Evolutionary conservation across 2,797 vertebrate genomes (phyloP).

Genomic region (Monodelphis domestica): DNA sequence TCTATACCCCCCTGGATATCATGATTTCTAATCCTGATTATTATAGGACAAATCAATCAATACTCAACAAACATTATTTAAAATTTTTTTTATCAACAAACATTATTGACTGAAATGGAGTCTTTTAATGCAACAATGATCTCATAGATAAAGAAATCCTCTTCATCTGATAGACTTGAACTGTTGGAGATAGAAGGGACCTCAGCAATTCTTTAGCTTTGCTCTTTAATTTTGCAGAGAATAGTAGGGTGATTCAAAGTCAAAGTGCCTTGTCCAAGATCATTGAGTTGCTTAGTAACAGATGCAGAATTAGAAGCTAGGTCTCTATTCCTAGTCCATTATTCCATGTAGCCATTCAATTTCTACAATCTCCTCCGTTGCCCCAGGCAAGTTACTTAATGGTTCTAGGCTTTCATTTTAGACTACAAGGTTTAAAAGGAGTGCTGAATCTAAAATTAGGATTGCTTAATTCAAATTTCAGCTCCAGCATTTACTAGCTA

Average conservation of each 20-base stretch:
- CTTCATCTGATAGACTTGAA: background rate
- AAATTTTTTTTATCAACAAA: too few relatives aligned
- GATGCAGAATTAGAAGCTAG: background rate
- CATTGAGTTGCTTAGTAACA: background rate
- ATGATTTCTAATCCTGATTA: background rate
- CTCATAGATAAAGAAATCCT: background rate
- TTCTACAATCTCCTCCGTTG: background rate
- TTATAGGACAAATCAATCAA: too few relatives aligned
- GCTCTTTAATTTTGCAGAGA: background rate
- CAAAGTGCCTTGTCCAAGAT: background rate
- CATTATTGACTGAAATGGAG: background rate
- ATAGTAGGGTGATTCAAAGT: background rate
- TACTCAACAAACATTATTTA: background rate
- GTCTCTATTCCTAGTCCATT: background rate
- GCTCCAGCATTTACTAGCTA: background rate
- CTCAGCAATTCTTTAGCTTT: background rate
- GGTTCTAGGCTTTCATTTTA: background rate
- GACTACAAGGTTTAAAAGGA: background rate
- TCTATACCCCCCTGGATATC: background rate
- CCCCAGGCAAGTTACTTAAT: background rate
- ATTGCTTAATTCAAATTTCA: constrained; percentile 29
- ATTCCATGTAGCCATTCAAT: too few relatives aligned
- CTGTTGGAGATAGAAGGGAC: background rate
- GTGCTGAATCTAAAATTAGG: constrained; percentile 15
- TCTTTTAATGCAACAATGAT: background rate